Base-by-base conservation (phyloP, 2,113 vertebrate genomes). In the Pseudopodoces humilis region DNA sequence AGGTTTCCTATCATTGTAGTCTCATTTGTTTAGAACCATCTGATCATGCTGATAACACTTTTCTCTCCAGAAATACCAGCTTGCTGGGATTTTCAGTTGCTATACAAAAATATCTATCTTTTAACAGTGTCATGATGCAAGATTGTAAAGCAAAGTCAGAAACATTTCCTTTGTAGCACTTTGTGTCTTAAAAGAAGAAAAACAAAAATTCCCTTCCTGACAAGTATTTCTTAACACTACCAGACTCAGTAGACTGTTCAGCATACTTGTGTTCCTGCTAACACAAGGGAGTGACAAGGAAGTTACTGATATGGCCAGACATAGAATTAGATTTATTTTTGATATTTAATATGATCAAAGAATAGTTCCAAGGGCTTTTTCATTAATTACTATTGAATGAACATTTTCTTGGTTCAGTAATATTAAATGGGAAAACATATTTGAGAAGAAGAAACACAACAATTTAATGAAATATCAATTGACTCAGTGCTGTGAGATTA, bases 381-480 rank as follows among this genome's bases (percentile, higher is more conserved):
- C n/a, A 83, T 86, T 25, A 91, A 88, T 84, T 70, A 58, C 53
- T 92, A 46, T 92, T 92, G 52, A 96, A 89, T 71, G 46, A 96
- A 69, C 4, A 17, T 88, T 94, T 93, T 87, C 22, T 46, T 93
- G 49, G 14, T 85, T 90, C 94, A 90, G 69, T 79, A 84, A 82
- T 58, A 47, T 67, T 86, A 94, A 93, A 90, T 63, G 52, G 44
- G 81, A 94, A 94, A 93, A 87, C 44, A 46, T 58, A 60, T 88
- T 68, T 77, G 35, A 84, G 53, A 86, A 83, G 25, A 35, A 79
- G 43, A 68, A 94, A 58, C 70, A 47, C 59, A 77, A 41, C 59
- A 75, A 27, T 78, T 95, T 95, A 95, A 91, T 95, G 93, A 96
- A 81, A 86, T 63, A 86, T 95, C 87, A 86, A 20, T 92, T 97